Percentiles rank a stretch among this genome's conserved stretches.
Evolutionary conservation across 2,888 invertebrate species (phyloP).

Genomic region (Patella ulyssiponensis): DNA sequence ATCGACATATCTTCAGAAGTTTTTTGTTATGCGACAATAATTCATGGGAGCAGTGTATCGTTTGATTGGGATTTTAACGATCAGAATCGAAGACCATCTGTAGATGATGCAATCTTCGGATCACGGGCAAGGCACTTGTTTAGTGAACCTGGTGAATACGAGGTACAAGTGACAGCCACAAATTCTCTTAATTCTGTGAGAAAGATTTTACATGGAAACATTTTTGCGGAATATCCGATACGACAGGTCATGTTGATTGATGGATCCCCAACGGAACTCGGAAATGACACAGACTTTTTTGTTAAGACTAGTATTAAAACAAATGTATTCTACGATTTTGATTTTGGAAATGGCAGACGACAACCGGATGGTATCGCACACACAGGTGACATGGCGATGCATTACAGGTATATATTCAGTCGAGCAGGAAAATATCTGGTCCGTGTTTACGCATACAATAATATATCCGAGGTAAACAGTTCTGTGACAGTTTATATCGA

Average conservation of each 20-base stretch:
- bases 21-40: conserved; percentile 47
- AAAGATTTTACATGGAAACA: conserved; percentile 9
- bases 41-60: conserved; percentile 51
- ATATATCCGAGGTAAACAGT: conserved; percentile 47
- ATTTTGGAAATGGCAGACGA: conserved; percentile 35
- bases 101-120: conserved; percentile 19
- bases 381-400: conserved; percentile 10
- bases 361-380: conserved; percentile 7
- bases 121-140: conserved; percentile 39
- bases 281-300: conserved; percentile 22
- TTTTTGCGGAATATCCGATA: conserved; percentile 41
- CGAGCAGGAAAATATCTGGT: conserved; percentile 47
- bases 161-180: conserved; percentile 50
- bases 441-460: conserved; percentile 53
- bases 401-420: conserved; percentile 26
- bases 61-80: conserved; percentile 55
- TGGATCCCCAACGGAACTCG: conserved; percentile 27
- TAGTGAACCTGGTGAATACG: conserved; percentile 45
- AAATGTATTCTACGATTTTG: conserved; percentile 39
- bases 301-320: conserved; percentile 27
- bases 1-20: conserved; percentile 40
- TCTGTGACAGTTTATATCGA: conserved; percentile 47
- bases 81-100: conserved; percentile 6
- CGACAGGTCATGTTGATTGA: conserved; percentile 28
- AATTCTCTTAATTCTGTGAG: conserved; percentile 50